These are phyloP conservation scores for Sebastes fasciatus DNA, from an alignment of 2,113 vertebrate species.

Conservation along the genomic window DNA sequence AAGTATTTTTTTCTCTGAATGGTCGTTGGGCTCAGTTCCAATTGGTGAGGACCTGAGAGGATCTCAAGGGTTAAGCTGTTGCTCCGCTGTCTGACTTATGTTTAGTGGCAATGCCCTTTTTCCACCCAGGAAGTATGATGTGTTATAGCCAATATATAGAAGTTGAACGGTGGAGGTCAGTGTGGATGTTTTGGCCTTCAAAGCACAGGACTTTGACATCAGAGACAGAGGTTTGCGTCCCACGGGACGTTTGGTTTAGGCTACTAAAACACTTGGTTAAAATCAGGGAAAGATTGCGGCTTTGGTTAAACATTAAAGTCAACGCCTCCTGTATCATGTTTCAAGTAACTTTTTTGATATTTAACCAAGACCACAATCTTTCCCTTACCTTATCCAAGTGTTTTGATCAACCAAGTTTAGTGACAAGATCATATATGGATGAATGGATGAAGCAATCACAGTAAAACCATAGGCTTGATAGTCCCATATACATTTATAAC, in stretches of 20 bases:
- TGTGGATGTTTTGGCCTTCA: neutral
- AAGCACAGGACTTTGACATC: neutral
- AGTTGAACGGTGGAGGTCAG: neutral
- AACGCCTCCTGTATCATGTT: neutral
- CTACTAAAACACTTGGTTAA: neutral
- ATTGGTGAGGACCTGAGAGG: neutral
- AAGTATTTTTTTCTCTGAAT: neutral
- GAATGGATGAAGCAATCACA: neutral
- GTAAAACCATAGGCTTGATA: neutral
- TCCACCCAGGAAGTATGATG: neutral
- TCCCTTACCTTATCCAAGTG: neutral
- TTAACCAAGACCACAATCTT: neutral
- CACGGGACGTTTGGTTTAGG: neutral
- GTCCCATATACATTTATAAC: neutral
- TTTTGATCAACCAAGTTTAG: neutral
- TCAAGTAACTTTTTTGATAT: neutral
- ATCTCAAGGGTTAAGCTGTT: neutral
- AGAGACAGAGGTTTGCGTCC: neutral
- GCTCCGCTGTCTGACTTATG: neutral
- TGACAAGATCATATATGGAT: neutral
- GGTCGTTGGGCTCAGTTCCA: neutral
- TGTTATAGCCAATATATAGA: slow-evolving; percentile 1
- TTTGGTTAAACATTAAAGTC: neutral
- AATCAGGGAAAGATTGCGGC: neutral
- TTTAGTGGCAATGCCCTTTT: neutral